Conservation (phyloP, 2,888 invertebrate species). For the Lasioglossum vierecki region DNA sequence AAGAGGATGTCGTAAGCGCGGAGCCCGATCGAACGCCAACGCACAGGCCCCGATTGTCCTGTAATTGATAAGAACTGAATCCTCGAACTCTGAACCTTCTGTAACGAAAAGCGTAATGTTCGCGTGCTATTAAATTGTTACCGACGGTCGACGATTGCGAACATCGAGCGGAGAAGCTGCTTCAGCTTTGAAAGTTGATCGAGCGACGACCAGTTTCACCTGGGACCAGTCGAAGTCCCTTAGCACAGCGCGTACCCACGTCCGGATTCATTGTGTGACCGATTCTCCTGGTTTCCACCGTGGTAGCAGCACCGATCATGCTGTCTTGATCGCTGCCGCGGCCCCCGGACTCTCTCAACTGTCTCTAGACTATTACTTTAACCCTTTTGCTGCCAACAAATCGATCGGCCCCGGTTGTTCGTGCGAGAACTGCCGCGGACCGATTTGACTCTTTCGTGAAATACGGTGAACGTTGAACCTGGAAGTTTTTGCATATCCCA, state of each 20-base stretch:
- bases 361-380: background rate
- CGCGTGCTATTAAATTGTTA: constrained; percentile 26
- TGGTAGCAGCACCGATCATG: background rate
- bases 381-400: background rate
- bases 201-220: background rate
- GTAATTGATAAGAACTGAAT: background rate
- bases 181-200: background rate
- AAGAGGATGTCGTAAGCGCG: constrained; percentile 64
- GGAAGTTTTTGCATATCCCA: background rate
- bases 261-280: constrained; percentile 50
- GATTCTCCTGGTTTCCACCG: background rate
- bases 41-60: constrained; percentile 64
- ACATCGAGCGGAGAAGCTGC: background rate
- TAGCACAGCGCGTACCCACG: constrained; percentile 68
- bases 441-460: background rate
- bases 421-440: background rate
- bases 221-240: background rate
- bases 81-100: constrained; percentile 25
- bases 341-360: background rate
- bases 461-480: background rate
- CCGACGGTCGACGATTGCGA: background rate
- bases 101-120: constrained; percentile 32
- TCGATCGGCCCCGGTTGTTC: background rate
- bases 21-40: constrained; percentile 71
- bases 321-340: background rate